Evolutionary conservation across 1,140 invertebrate genomes (phyloP).

Genomic region (Palaemon carinicauda): DNA sequence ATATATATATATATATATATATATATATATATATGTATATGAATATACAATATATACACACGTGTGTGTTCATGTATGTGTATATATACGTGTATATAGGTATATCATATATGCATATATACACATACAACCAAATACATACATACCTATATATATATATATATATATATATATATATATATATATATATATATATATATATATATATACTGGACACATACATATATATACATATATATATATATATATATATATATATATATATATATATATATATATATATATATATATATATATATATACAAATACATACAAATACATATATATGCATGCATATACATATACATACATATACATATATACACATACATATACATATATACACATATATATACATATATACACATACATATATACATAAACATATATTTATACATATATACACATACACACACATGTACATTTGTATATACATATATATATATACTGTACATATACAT

Average conservation of each 20-base stretch:
- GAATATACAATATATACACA: neutral
- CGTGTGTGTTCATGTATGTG: no score
- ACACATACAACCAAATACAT: neutral
- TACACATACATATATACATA: neutral
- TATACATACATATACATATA: neutral
- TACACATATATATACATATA: neutral
- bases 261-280: neutral
- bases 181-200: neutral
- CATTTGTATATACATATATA: neutral
- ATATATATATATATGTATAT: neutral
- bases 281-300: neutral
- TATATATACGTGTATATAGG: neutral
- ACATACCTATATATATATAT: neutral
- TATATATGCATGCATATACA: neutral
- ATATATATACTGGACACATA: neutral
- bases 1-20: neutral
- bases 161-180: neutral
- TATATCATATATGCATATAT: neutral
- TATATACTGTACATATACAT: no score
- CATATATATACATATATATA: neutral
- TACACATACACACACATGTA: neutral
- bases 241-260: neutral
- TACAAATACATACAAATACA: neutral
- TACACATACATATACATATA: neutral
- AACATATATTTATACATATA: neutral